Conservation (phyloP, 2,113 vertebrate species). For the Pyrgilauda ruficollis region DNA sequence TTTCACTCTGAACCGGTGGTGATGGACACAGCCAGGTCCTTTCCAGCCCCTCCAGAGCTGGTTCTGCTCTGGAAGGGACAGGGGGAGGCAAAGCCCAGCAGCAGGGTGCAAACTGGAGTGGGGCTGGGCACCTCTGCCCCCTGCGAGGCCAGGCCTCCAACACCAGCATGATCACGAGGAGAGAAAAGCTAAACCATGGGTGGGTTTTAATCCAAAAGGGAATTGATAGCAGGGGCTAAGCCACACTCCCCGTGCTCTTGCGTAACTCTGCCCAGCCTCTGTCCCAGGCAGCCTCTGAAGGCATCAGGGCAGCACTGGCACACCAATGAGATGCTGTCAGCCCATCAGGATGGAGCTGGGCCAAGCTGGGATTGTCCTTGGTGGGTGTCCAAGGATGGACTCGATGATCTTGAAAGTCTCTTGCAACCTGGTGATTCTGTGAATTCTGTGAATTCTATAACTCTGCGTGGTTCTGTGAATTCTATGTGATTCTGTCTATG, state of each 20-base stretch:
- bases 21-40: background rate
- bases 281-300: too few relatives aligned
- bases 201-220: background rate
- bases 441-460: background rate
- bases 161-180: fast-evolving
- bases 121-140: background rate
- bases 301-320: too few relatives aligned
- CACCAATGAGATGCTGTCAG: too few relatives aligned
- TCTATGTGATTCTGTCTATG: too few relatives aligned
- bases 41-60: background rate
- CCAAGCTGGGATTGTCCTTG: too few relatives aligned
- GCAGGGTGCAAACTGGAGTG: too few relatives aligned
- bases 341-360: too few relatives aligned
- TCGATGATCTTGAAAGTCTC: background rate
- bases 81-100: background rate
- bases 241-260: fast-evolving
- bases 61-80: background rate
- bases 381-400: too few relatives aligned
- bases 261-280: too few relatives aligned
- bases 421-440: background rate
- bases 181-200: background rate
- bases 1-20: background rate
- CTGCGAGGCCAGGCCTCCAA: background rate
- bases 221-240: background rate
- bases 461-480: too few relatives aligned